phyloP scores from a whole-genome alignment of 1,140 invertebrate species.

The Eriosoma lanigerum region DNA sequence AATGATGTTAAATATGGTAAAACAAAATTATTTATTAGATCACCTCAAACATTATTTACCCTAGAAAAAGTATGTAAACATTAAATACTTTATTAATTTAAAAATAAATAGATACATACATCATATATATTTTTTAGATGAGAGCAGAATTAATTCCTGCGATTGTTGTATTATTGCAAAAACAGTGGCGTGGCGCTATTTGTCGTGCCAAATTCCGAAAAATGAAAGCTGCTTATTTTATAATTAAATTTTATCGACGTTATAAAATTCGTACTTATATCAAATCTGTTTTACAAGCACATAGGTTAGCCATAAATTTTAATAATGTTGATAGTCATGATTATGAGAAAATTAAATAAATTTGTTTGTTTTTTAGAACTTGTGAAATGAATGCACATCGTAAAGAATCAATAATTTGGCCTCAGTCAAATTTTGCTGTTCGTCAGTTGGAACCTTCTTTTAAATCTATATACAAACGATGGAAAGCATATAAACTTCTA shows the following conservation, averaged over 20 bases:
- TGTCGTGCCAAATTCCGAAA: constrained; percentile 78
- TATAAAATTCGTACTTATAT: constrained; percentile 86
- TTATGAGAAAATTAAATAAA: constrained; percentile 7
- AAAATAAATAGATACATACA: neutral
- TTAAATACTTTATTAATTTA: neutral
- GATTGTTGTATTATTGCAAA: constrained; percentile 90
- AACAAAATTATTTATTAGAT: constrained; percentile 92
- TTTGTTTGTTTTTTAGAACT: constrained; percentile 25
- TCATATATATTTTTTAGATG: constrained; percentile 58
- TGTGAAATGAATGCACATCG: constrained; percentile 16
- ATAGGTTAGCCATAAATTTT: constrained; percentile 59
- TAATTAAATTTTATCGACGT: constrained; percentile 79
- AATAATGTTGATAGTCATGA: neutral
- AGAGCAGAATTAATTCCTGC: constrained; percentile 80
- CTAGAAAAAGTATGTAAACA: constrained; percentile 71
- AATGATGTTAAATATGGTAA: constrained; percentile 90
- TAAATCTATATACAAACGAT: constrained; percentile 70
- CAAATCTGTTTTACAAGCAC: constrained; percentile 66
- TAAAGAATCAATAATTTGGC: constrained; percentile 65
- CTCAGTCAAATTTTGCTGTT: constrained; percentile 70
- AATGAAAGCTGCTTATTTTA: constrained; percentile 80
- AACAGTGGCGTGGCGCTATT: constrained; percentile 84
- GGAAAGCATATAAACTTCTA: constrained; percentile 87
- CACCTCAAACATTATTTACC: constrained; percentile 84
- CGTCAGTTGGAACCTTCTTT: constrained; percentile 63